Evolutionary conservation across 2,797 vertebrate species (phyloP).

Genomic region (Hippocampus kuda): DNA sequence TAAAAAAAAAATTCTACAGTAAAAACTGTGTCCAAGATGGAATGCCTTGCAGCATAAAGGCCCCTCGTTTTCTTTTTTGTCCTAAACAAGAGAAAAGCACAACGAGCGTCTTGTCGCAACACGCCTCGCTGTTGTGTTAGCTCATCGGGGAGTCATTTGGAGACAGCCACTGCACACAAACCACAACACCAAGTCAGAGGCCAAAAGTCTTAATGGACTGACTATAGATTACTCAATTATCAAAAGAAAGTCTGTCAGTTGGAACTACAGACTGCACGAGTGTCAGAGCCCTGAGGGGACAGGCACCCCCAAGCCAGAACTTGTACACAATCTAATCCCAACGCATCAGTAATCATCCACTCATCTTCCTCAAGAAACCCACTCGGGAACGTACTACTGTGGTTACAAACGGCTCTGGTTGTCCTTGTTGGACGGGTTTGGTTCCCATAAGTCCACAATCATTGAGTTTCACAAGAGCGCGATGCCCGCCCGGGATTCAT

Average conservation of each 20-base stretch:
- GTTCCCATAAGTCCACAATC: constrained; percentile 27
- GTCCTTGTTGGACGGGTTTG: constrained; percentile 64
- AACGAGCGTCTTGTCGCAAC: constrained; percentile 40
- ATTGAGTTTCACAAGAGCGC: constrained; percentile 31
- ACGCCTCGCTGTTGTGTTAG: constrained; percentile 26
- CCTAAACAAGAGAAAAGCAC: background rate
- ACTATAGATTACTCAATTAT: background rate
- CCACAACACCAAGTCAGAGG: background rate
- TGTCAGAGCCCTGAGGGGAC: background rate
- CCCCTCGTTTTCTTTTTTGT: background rate
- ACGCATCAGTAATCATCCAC: constrained; percentile 22
- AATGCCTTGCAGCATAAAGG: background rate
- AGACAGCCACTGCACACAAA: constrained; percentile 1
- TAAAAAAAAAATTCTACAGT: background rate
- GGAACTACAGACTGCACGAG: background rate
- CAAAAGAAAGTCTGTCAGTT: background rate
- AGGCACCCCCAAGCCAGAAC: constrained; percentile 18
- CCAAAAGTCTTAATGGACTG: background rate
- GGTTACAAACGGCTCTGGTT: constrained; percentile 60
- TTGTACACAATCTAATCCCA: constrained; percentile 14
- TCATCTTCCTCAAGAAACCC: constrained; percentile 40
- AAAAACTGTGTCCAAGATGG: background rate
- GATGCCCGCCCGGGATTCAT: constrained; percentile 12
- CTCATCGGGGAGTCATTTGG: constrained; percentile 23
- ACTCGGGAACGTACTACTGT: constrained; percentile 52